Evolutionary conservation across 2,888 invertebrate genomes (phyloP).

Genomic region (Arge pagana): DNA sequence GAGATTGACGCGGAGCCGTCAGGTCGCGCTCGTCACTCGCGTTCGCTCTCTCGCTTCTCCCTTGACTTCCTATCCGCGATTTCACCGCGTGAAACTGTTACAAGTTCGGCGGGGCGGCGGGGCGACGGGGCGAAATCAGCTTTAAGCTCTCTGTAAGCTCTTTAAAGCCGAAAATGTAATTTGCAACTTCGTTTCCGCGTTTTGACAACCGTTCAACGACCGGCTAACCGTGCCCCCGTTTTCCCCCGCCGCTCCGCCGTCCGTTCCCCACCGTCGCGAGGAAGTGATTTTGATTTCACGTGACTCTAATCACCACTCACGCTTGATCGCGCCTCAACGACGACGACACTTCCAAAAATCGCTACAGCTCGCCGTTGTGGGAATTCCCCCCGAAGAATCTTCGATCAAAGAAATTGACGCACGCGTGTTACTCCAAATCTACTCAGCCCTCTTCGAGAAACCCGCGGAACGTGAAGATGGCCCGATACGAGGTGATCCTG

Average conservation of each 20-base stretch:
- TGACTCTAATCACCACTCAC: constrained; percentile 16
- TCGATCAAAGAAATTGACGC: too few species aligned
- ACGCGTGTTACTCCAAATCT: too few species aligned
- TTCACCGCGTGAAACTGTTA: constrained; percentile 3
- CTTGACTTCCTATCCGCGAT: constrained; percentile 8
- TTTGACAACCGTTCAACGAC: constrained; percentile 13
- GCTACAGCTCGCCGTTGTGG: too few species aligned
- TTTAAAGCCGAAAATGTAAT: constrained; percentile 24
- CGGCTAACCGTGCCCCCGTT: background rate
- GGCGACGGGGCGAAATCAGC: constrained; percentile 15
- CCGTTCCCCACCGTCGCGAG: too few species aligned
- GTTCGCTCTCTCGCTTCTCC: background rate
- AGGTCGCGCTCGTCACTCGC: background rate
- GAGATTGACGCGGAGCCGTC: constrained; percentile 22
- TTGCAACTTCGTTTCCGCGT: constrained; percentile 25
- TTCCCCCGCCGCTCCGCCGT: background rate
- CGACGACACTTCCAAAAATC: too few species aligned
- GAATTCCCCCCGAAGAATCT: too few species aligned
- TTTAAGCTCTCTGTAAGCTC: constrained; percentile 26
- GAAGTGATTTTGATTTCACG: constrained; percentile 17
- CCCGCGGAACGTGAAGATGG: too few species aligned
- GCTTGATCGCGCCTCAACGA: too few species aligned
- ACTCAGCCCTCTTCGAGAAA: too few species aligned
- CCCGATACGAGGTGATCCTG: too few species aligned
- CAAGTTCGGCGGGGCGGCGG: background rate